Evolutionary conservation across 2,888 invertebrate species (phyloP), one percentile per base, ranked within the genome.

Genomic region (Lordiphosa fenestrarum): DNA sequence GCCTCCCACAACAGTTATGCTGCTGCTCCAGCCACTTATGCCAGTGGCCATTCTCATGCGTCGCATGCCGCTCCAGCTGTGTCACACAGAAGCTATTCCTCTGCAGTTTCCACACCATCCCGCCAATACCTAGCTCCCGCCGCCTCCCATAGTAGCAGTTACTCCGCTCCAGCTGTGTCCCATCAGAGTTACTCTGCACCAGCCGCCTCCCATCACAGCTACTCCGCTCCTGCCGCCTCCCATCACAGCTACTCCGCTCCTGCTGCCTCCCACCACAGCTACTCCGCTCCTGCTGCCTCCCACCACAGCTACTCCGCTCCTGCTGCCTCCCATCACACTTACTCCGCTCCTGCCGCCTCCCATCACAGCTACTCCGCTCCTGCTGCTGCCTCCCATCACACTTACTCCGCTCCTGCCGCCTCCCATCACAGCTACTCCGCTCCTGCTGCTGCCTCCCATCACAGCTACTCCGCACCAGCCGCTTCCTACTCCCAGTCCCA

Each of bases 161-260:
- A 60, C 33, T 25, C 68, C 2, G 55, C 74, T 10, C 73, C 80
- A 5, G 67, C 69, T 5, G 69, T 51, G 0, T 68, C 67, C 0
- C 71, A 53, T 19, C 40, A 19, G 19, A 64, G 66, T 30, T 30
- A 30, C 30, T 30, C 30, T 4, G 30, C 30, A 10, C 30, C 30
- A 10, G 30, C 10, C 4, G 30, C 2, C 4, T 9, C 30, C 30
- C 30, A 30, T 9, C 30, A 10, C 3, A 30, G 30, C 4, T 30
- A 30, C 10, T 3, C 30, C 30, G 30, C 30, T 30, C 30, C 30
- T 9, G 30, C 30, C 3, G 30, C 9, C 30, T 30, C 30, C 30
- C 30, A 30, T 7, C 2, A 3, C 30, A 30, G 30, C 3, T 30
- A 30, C 30, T 30, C 30, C 30, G 30, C 30, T 9, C 30, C 30